phyloP scores from a whole-genome alignment of 2,888 invertebrate genomes.

The Torymus tubicola region DNA sequence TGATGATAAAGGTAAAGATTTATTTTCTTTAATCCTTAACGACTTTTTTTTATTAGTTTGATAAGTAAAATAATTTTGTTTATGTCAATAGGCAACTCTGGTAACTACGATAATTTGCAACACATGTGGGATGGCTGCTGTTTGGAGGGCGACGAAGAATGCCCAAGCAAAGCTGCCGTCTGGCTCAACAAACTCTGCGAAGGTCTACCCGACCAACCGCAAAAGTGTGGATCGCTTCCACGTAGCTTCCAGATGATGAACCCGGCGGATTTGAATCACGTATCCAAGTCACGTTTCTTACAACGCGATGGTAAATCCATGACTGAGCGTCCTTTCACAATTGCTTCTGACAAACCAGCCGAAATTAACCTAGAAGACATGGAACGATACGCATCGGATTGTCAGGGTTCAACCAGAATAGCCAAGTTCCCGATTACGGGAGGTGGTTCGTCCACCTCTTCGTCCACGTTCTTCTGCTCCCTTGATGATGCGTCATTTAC shows the following conservation, averaged over 20 bases:
- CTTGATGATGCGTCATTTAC: conserved; percentile 76
- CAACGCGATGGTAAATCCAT: conserved; percentile 81
- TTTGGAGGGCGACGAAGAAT: conserved; percentile 69
- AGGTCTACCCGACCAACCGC: conserved; percentile 82
- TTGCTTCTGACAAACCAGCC: conserved; percentile 83
- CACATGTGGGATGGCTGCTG: conserved; percentile 71
- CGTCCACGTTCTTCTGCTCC: conserved; percentile 79
- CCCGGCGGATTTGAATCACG: conserved; percentile 77
- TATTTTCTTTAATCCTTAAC: too few relatives aligned
- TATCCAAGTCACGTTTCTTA: conserved; percentile 76
- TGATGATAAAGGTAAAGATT: conserved; percentile 37
- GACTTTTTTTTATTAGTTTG: too few relatives aligned
- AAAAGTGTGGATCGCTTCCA: conserved; percentile 87
- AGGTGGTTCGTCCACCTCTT: conserved; percentile 78
- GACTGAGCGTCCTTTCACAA: conserved; percentile 83
- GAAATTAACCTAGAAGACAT: conserved; percentile 84
- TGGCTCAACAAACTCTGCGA: conserved; percentile 84
- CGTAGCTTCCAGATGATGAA: conserved; percentile 85
- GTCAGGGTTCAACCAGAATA: conserved; percentile 71
- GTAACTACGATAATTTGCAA: conserved; percentile 81
- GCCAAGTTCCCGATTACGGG: conserved; percentile 73
- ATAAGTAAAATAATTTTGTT: neutral
- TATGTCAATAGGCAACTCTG: conserved; percentile 74
- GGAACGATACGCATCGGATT: conserved; percentile 78
- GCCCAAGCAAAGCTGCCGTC: conserved; percentile 83